Conservation (phyloP, 64 coral and sea anemone species). For the Pachyseris speciosa region DNA sequence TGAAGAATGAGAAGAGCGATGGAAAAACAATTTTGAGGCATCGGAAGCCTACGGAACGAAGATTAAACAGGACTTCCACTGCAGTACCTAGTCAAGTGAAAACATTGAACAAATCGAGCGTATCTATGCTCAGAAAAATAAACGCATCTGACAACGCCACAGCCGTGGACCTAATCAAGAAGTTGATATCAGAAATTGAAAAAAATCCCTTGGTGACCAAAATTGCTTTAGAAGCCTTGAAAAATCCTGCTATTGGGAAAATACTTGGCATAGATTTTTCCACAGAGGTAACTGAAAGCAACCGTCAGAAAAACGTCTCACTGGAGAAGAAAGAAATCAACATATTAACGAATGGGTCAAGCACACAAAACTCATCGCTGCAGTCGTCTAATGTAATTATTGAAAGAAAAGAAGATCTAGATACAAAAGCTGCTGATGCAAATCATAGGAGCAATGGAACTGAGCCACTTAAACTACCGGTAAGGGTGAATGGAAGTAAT, state of each 20-base stretch:
- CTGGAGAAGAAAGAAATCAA: not conserved
- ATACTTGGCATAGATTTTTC: constrained; percentile 39
- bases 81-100: not conserved
- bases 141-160: not conserved
- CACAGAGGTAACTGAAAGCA: not conserved
- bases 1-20: not conserved
- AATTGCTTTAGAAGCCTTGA: constrained; percentile 50
- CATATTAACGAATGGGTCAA: not conserved
- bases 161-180: not conserved
- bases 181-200: constrained; percentile 22
- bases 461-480: not conserved
- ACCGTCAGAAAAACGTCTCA: not conserved
- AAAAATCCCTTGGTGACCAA: constrained; percentile 36
- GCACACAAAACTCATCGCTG: not conserved
- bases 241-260: constrained; percentile 35
- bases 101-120: not conserved
- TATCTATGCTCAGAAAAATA: not conserved
- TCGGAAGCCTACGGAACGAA: not conserved
- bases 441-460: not conserved
- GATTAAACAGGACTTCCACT: not conserved
- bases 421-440: not conserved
- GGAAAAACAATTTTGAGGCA: not conserved
- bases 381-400: not conserved
- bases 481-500: not conserved
- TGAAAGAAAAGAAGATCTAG: not conserved